phyloP scores from a whole-genome alignment of 2,113 vertebrate species.

The Malurus cyaneus region DNA sequence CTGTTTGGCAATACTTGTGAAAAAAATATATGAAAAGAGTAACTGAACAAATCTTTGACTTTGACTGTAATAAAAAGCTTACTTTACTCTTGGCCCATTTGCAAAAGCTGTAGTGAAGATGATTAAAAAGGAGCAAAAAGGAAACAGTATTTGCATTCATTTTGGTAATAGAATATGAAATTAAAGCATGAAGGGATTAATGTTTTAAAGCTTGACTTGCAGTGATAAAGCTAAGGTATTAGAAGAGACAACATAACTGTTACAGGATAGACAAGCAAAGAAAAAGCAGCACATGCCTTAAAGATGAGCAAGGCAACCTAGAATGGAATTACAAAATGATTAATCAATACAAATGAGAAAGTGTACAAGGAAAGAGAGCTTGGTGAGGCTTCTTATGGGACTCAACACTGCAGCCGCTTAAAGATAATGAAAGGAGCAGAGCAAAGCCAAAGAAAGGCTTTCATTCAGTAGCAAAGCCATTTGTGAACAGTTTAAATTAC shows the following conservation, averaged over 20 bases:
- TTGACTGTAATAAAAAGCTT: conserved; percentile 67
- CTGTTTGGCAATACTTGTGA: conserved; percentile 29
- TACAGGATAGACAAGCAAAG: conserved; percentile 82
- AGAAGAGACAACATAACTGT: conserved; percentile 75
- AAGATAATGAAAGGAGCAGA: conserved; percentile 79
- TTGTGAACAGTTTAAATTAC: conserved; percentile 85
- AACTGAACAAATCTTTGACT: conserved; percentile 49
- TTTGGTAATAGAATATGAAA: conserved; percentile 83
- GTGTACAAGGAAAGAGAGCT: conserved; percentile 77
- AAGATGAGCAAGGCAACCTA: conserved; percentile 84
- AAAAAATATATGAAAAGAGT: conserved; percentile 42
- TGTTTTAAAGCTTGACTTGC: conserved; percentile 83
- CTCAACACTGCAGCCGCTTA: conserved; percentile 66
- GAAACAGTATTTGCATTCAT: conserved; percentile 77
- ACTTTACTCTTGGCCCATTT: conserved; percentile 64
- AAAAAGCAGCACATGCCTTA: conserved; percentile 79
- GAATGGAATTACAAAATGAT: conserved; percentile 87
- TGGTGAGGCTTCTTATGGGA: conserved; percentile 76
- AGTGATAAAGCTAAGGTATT: conserved; percentile 81
- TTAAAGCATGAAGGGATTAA: conserved; percentile 82
- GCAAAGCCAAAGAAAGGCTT: conserved; percentile 78
- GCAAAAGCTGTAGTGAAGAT: conserved; percentile 72
- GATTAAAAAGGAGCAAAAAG: conserved; percentile 75
- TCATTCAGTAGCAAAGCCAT: conserved; percentile 79
- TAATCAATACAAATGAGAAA: conserved; percentile 89